Base-by-base conservation (phyloP, 1,140 invertebrate genomes). In the Zaprionus lachaisei region DNA sequence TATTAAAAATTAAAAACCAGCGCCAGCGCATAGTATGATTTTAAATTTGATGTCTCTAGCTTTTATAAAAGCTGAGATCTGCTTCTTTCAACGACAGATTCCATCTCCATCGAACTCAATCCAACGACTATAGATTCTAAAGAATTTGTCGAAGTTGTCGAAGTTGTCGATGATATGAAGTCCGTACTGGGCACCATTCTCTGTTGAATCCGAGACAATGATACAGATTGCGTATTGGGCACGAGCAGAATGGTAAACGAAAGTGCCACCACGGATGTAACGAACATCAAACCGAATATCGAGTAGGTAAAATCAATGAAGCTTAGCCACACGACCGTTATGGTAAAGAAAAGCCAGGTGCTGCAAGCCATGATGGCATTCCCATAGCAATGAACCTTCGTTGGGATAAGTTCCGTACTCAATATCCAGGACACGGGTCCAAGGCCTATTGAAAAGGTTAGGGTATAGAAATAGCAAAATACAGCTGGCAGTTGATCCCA, bases 361-460 rank as follows among this genome's bases (percentile, higher is more conserved):
- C 31, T 1, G 3, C 65, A 47, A 2, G 34, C 37, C 11, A 34
- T 3, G 1, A 78, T 14, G 5, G 80, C 20, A 9, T 64, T 73
- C n/a, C 60, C 47, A 24, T 57, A 31, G 2, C 51, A 55, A 1
- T 64, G 34, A 60, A 68, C 49, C 4, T n/a, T 9, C 0, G n/a
- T 5, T 24, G 28, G 1, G 1, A 67, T 15, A 2, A 81, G 17
- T 22, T 81, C 80, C 49, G 57, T 64, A n/a, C 44, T 62, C 4
- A 81, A 28, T n/a, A 81, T 22, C 64, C 68, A 81, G 6, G 38
- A 11, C 2, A 81, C 37, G 1, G 79, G 37, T 0, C 80, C 80
- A 0, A 73, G 28, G 4, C 68, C 79, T 1, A 58, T n/a, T 0
- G 17, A 12, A 9, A 64, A 73, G 22, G 17, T 3, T 9, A 20